Evolutionary conservation across 2,888 invertebrate species (phyloP).

Genomic region (Dynastes grantii): DNA sequence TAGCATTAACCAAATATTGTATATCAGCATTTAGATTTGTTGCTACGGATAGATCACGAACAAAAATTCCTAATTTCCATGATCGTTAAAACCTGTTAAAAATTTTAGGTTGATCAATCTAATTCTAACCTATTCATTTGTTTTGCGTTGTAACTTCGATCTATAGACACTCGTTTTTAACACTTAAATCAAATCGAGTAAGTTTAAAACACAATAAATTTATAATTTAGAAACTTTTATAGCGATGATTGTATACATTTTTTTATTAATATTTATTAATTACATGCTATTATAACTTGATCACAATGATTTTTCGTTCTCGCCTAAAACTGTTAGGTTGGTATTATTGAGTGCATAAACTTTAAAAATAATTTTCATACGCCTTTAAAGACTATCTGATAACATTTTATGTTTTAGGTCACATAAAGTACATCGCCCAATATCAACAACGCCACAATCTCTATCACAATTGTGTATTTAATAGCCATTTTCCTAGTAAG

Average conservation of each 20-base stretch:
- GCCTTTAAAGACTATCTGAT: not conserved
- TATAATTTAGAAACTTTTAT: not conserved
- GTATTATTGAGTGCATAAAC: conserved; percentile 28
- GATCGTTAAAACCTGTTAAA: too few species aligned
- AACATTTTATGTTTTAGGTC: conserved; percentile 8
- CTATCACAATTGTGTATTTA: not conserved
- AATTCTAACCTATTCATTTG: too few species aligned
- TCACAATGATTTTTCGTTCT: conserved; percentile 41
- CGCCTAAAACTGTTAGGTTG: conserved; percentile 52
- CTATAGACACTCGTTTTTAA: too few species aligned
- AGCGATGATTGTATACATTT: too few species aligned
- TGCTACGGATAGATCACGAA: too few species aligned
- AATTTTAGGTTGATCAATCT: too few species aligned
- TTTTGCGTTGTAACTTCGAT: too few species aligned
- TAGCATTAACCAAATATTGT: too few species aligned
- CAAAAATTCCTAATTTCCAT: too few species aligned
- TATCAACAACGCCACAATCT: not conserved
- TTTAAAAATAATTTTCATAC: not conserved
- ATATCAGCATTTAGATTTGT: too few species aligned
- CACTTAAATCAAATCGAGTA: too few species aligned
- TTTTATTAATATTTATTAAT: too few species aligned
- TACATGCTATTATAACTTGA: not conserved
- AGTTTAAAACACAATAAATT: not conserved
- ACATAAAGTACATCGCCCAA: not conserved
- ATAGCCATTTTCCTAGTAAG: not conserved